Evolutionary conservation across 2,113 vertebrate species (phyloP).

Genomic region (Pseudopodoces humilis): DNA sequence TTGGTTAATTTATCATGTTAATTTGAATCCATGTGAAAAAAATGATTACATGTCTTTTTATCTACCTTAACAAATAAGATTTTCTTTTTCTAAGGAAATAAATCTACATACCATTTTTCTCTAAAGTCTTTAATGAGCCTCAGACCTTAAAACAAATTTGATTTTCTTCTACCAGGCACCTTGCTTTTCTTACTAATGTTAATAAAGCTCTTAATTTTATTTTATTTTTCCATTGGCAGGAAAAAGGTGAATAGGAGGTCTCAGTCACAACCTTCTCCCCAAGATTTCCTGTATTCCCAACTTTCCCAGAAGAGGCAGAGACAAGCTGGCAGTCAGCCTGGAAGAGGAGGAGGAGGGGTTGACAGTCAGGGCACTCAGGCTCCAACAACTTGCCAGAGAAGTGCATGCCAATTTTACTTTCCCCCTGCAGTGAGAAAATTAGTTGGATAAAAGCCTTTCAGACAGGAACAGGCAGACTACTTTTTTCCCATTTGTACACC

Average conservation of each 20-base stretch:
- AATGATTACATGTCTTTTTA: not conserved
- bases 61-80: not conserved
- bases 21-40: not conserved
- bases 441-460: constrained; percentile 35
- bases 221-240: not conserved
- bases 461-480: not conserved
- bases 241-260: not conserved
- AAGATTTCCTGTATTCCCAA: not conserved
- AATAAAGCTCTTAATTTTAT: not conserved
- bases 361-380: not conserved
- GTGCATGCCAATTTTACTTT: constrained; percentile 8
- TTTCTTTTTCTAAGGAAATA: not conserved
- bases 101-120: not conserved
- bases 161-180: not conserved
- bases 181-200: not conserved
- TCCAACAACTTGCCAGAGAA: constrained; percentile 3
- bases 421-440: constrained; percentile 35
- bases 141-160: not conserved
- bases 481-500: not conserved
- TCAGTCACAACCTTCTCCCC: not conserved
- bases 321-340: constrained; percentile 13
- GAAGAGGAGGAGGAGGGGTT: not conserved
- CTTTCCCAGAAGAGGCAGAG: not conserved
- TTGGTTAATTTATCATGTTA: not conserved
- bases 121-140: not conserved